These are phyloP conservation scores for Charina bottae DNA, from an alignment of 2,113 vertebrate species.

Conservation along the genomic window DNA sequence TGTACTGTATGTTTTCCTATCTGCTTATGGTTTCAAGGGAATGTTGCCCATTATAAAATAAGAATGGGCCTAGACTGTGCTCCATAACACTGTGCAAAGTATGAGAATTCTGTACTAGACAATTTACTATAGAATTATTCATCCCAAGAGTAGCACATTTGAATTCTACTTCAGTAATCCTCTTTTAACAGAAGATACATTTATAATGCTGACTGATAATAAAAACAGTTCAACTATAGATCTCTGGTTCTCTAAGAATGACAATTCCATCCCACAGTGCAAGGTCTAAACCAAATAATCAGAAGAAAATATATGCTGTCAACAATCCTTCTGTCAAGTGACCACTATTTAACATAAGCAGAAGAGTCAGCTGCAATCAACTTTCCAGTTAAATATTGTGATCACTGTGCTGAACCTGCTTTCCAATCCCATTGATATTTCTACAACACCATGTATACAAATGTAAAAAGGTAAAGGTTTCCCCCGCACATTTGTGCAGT, in stretches of 20 bases:
- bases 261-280: not conserved
- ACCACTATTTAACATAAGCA: not conserved
- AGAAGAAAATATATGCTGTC: not conserved
- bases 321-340: not conserved
- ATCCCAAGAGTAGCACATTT: not conserved
- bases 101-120: not conserved
- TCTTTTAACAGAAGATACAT: not conserved
- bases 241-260: not conserved
- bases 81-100: not conserved
- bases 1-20: not conserved
- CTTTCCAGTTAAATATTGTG: not conserved
- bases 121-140: not conserved
- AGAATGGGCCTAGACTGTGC: not conserved
- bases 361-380: not conserved
- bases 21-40: not conserved
- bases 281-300: not conserved
- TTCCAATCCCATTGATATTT: not conserved
- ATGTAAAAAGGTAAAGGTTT: too few relatives aligned
- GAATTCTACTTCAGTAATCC: not conserved
- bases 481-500: too few relatives aligned
- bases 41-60: not conserved
- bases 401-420: not conserved
- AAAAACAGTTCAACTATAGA: not conserved
- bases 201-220: not conserved
- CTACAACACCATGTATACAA: not conserved